Conservation (phyloP, 2,113 vertebrate species). For the Tetrao urogallus region DNA sequence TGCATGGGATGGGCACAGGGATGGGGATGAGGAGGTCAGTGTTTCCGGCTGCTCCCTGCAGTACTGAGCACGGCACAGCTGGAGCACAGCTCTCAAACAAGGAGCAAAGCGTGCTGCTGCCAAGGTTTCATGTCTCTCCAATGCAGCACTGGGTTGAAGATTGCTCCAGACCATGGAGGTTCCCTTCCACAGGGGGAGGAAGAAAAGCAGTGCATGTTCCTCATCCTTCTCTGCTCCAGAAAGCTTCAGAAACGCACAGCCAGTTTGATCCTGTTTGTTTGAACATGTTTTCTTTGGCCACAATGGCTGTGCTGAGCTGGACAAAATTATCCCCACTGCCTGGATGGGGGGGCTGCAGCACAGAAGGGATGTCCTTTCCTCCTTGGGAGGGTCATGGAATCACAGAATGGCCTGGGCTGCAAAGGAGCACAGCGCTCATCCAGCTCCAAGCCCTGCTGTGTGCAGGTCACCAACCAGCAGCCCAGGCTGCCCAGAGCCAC, state of each 20-base stretch:
- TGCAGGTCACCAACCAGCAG: too few species aligned
- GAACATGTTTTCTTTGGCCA: neutral
- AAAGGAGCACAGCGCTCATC: too few species aligned
- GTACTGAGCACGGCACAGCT: too few species aligned
- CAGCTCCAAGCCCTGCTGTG: too few species aligned
- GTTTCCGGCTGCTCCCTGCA: too few species aligned
- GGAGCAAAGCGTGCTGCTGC: neutral
- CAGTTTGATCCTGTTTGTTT: neutral
- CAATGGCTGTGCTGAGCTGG: neutral
- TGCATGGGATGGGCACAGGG: too few species aligned
- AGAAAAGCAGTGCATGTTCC: neutral
- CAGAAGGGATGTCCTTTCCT: neutral
- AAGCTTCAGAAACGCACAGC: neutral
- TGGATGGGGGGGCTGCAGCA: neutral
- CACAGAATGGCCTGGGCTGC: too few species aligned
- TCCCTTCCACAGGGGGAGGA: neutral
- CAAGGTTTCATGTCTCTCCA: neutral
- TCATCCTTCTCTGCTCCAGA: neutral
- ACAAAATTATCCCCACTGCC: neutral
- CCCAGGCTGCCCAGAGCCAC: too few species aligned
- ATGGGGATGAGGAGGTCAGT: too few species aligned
- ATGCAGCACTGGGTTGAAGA: neutral
- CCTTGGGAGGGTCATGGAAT: neutral
- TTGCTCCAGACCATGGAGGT: neutral
- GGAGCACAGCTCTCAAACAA: neutral